Evolutionary conservation across 2,797 vertebrate genomes (phyloP).

Genomic region (Microchirus variegatus): DNA sequence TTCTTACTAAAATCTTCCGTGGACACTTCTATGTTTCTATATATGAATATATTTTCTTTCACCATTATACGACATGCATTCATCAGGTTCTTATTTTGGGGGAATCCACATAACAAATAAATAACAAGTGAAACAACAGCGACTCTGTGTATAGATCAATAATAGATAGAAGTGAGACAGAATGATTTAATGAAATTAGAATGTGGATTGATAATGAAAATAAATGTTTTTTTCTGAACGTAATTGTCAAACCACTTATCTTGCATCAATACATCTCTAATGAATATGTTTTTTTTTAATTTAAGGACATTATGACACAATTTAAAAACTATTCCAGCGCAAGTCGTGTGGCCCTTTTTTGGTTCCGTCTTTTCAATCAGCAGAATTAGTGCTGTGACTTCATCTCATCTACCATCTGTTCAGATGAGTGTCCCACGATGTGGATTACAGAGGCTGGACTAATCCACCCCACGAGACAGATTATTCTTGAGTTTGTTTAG

Average conservation of each 20-base stretch:
- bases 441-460: slow-evolving; percentile 73
- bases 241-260: no score
- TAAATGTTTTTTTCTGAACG: no score
- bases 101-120: slow-evolving; percentile 32
- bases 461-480: slow-evolving; percentile 72
- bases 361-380: slow-evolving; percentile 33
- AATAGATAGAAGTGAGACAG: no score
- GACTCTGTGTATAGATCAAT: background rate
- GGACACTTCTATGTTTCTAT: slow-evolving; percentile 31
- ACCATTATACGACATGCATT: slow-evolving; percentile 1
- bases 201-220: no score
- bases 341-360: slow-evolving; percentile 34
- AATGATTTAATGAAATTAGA: no score
- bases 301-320: background rate
- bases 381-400: slow-evolving; percentile 65
- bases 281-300: no score
- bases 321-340: background rate
- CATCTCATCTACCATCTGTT: slow-evolving; percentile 77
- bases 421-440: slow-evolving; percentile 64
- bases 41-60: slow-evolving; percentile 19
- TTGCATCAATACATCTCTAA: no score
- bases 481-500: slow-evolving; percentile 68
- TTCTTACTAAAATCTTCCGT: slow-evolving; percentile 3
- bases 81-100: slow-evolving; percentile 7
- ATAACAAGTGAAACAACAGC: slow-evolving; percentile 4